phyloP scores from a whole-genome alignment of 2,888 invertebrate genomes.

The Apodemia zela region DNA sequence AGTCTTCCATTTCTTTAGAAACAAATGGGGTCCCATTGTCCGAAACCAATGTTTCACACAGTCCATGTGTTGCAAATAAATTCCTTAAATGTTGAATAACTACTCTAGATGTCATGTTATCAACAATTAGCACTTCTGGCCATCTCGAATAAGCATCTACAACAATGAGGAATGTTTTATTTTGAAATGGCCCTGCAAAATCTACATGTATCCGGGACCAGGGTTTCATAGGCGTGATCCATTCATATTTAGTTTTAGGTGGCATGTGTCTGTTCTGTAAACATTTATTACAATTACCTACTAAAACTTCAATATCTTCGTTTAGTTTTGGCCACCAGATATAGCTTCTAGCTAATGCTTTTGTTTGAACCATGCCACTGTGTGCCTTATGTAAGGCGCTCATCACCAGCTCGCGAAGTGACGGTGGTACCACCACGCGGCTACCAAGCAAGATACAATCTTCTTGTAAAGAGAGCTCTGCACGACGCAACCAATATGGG shows the following conservation, averaged over 20 bases:
- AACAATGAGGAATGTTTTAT: slow-evolving; percentile 29
- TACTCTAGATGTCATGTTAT: slow-evolving; percentile 26
- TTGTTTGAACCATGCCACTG: slow-evolving; percentile 32
- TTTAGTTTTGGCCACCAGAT: slow-evolving; percentile 34
- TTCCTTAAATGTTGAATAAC: slow-evolving; percentile 28
- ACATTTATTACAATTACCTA: slow-evolving; percentile 14
- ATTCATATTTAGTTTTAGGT: slow-evolving; percentile 21
- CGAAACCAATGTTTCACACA: slow-evolving; percentile 27
- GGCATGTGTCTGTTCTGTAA: slow-evolving; percentile 26
- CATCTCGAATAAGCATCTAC: slow-evolving; percentile 29
- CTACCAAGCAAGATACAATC: not conserved
- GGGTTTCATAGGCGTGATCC: slow-evolving; percentile 25
- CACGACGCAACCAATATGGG: not conserved
- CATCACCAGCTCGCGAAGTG: not conserved
- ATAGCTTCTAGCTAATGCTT: slow-evolving; percentile 32
- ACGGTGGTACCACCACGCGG: not conserved
- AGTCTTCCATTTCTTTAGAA: slow-evolving; percentile 27
- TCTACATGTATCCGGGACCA: slow-evolving; percentile 31
- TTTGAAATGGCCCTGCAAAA: slow-evolving; percentile 29
- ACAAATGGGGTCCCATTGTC: slow-evolving; percentile 29
- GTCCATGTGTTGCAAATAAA: slow-evolving; percentile 27
- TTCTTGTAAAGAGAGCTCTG: not conserved
- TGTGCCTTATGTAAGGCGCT: slow-evolving; percentile 26
- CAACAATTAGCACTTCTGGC: slow-evolving; percentile 26
- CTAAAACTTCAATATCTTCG: slow-evolving; percentile 23